phyloP scores from a whole-genome alignment of 2,113 vertebrate species.

The Phylloscopus whistleri region DNA sequence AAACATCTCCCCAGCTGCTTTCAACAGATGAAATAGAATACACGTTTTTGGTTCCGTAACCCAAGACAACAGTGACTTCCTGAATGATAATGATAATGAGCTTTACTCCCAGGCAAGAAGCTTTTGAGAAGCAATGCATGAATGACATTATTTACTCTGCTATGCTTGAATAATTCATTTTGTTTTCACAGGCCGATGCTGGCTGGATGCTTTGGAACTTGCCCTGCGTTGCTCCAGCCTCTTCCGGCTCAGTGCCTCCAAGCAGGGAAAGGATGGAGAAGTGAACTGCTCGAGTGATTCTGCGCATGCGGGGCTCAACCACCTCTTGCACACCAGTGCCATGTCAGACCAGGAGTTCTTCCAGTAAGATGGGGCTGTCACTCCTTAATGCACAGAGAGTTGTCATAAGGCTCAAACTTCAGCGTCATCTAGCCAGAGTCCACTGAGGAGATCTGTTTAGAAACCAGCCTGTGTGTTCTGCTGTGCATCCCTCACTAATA shows the following conservation, averaged over 20 bases:
- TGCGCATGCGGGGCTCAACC: constrained; percentile 76
- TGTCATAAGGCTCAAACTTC: neutral
- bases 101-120: neutral
- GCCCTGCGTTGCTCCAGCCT: constrained; percentile 93
- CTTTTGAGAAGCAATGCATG: neutral
- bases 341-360: constrained; percentile 84
- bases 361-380: constrained; percentile 76
- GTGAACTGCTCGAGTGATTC: constrained; percentile 77
- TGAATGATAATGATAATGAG: neutral
- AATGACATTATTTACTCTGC: neutral
- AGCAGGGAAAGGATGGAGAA: constrained; percentile 82
- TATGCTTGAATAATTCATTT: neutral
- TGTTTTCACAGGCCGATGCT: constrained; percentile 86
- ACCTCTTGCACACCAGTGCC: constrained; percentile 78
- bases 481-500: neutral
- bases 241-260: constrained; percentile 83
- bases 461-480: neutral
- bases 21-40: no score
- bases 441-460: neutral
- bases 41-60: no score
- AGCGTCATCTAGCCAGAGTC: neutral
- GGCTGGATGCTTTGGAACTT: constrained; percentile 95
- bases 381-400: neutral
- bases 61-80: neutral
- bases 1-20: no score